Base-by-base conservation (phyloP, 2,888 invertebrate species). In the Cheilosia grossa region DNA sequence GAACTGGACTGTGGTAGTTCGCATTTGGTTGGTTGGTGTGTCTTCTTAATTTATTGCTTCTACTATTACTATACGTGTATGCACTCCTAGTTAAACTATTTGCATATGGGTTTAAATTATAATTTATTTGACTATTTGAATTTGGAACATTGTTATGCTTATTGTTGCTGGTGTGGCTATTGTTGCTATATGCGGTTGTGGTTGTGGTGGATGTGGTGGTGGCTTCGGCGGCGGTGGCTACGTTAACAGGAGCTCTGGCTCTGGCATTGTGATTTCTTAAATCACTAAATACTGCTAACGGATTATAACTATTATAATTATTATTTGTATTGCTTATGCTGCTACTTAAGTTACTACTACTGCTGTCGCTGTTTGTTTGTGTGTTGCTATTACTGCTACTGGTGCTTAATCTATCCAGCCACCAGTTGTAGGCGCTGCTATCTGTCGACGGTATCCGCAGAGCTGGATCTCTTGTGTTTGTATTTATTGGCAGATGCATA, bases 91-190 rank as follows among this genome's bases (percentile, higher is more conserved):
- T 87, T 85, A 87, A 82, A 78, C 87, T 88, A 86, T 69, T 78
- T 54, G 86, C 86, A 82, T 82, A 73, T 69, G 82, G 44, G 77
- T 78, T 86, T 67, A 85, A 81, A 72, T 79, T 79, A 17, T 53
- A 77, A 77, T 81, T 87, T 90, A 89, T 89, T 90, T 90, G 91
- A 91, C 91, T 91, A 91, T 91, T 90, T 89, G 87, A 75, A 90
- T 91, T 91, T 91, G 91, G 91, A 91, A 91, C 91, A 90, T 90
- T 89, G 49, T 81, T 82, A 54, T 83, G 74, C 27, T 75, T 74
- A 51, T 80, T 85, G 54, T 58, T 86, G 58, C 64, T 87, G 74
- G 40, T 86, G 74, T 53, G 83, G 74, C 47, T 72, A 64, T 21
- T 56, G 51, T 78, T 83, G 42, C 77, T 75, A 44, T 69, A 80